A percentile compares a stretch with the other conserved stretches of the same genome.
Evolutionary conservation across 2,797 vertebrate genomes (phyloP).

Genomic region (Pitangus sulphuratus): DNA sequence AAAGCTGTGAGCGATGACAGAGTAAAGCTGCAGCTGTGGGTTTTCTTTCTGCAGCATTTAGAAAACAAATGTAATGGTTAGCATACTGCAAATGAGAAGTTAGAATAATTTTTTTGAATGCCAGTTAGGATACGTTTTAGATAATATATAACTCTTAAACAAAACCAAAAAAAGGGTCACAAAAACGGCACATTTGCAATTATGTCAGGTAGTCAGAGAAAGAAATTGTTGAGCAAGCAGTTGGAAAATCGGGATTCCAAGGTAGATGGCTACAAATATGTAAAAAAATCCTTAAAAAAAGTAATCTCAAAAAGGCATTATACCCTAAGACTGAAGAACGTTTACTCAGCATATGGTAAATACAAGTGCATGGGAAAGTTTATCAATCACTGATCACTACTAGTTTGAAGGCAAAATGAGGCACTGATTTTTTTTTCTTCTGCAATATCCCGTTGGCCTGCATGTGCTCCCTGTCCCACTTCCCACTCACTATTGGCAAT

Average conservation of each 20-base stretch:
- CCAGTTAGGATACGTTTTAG: not conserved
- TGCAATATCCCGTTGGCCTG: not conserved
- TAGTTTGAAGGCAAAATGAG: not conserved
- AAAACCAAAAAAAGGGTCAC: not conserved
- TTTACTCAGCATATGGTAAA: not conserved
- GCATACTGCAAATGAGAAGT: not conserved
- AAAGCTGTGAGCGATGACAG: slow-evolving; percentile 31
- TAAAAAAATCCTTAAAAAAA: not conserved
- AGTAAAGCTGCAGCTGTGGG: slow-evolving; percentile 51
- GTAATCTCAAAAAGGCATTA: not conserved
- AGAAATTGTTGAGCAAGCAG: not conserved
- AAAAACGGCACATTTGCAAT: not conserved
- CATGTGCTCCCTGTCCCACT: not conserved
- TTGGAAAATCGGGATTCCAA: not conserved
- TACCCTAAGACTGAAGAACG: not conserved
- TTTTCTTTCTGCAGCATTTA: slow-evolving; percentile 15
- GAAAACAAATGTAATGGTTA: not conserved
- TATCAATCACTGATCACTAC: not conserved
- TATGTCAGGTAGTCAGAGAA: not conserved
- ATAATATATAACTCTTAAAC: not conserved
- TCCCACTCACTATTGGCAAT: not conserved
- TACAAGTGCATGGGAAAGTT: not conserved
- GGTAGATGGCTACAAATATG: not conserved
- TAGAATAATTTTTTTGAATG: not conserved
- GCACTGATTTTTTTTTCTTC: not conserved